Evolutionary conservation across 1,140 invertebrate species (phyloP).

Genomic region (Diachasma alloeum): DNA sequence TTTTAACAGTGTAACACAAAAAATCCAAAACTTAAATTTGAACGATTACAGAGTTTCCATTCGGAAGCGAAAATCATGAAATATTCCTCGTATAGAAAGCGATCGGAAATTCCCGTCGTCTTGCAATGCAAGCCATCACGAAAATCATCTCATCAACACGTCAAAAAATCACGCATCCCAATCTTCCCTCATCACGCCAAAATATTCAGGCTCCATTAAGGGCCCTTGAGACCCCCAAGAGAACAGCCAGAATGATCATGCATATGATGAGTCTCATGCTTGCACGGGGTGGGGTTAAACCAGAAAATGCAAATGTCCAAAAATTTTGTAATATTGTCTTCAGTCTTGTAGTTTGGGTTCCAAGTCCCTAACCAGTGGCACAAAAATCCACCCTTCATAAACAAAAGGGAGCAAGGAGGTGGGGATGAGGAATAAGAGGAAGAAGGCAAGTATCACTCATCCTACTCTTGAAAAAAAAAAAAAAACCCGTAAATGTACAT

Average conservation of each 20-base stretch:
- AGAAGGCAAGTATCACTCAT: too few species aligned
- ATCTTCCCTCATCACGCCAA: neutral
- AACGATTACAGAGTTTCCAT: too few species aligned
- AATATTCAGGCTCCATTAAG: neutral
- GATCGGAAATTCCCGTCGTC: too few species aligned
- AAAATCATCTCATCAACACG: neutral
- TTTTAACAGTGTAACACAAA: too few species aligned
- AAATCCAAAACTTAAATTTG: too few species aligned
- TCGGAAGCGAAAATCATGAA: too few species aligned
- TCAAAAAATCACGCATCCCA: neutral
- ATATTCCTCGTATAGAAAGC: too few species aligned
- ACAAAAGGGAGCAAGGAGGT: neutral
- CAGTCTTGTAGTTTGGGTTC: neutral
- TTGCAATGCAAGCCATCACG: too few species aligned
- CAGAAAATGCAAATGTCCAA: neutral
- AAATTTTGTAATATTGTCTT: slow-evolving; percentile 46
- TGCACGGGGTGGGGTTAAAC: slow-evolving; percentile 21
- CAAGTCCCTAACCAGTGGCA: neutral
- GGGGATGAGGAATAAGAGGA: neutral
- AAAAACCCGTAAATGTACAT: neutral
- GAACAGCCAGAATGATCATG: slow-evolving; percentile 19
- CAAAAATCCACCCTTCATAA: slow-evolving; percentile 2
- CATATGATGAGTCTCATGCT: slow-evolving; percentile 40
- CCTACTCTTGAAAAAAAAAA: neutral
- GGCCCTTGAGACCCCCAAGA: slow-evolving; percentile 9